These are phyloP conservation scores for Florisuga fusca DNA, from an alignment of 2,797 vertebrate species.

Conservation along the genomic window DNA sequence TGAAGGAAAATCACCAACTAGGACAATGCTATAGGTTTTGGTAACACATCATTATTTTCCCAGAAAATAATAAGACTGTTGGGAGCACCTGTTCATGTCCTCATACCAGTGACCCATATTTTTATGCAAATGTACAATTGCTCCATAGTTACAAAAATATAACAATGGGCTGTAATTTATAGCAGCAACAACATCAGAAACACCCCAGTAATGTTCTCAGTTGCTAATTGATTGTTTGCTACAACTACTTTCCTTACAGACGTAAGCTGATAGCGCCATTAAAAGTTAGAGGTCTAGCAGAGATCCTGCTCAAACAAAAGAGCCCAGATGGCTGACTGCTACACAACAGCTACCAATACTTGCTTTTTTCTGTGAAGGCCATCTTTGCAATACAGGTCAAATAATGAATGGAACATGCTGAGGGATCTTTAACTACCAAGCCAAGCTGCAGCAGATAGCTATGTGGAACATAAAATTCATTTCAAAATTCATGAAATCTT, in stretches of 20 bases:
- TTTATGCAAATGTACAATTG: background rate
- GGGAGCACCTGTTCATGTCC: background rate
- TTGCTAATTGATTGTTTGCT: background rate
- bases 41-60: background rate
- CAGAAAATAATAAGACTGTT: background rate
- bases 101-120: background rate
- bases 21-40: background rate
- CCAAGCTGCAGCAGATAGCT: background rate
- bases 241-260: background rate
- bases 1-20: background rate
- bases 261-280: background rate
- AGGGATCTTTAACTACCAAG: background rate
- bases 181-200: background rate
- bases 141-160: background rate
- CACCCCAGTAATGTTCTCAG: background rate
- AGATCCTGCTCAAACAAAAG: background rate
- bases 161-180: background rate
- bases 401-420: background rate
- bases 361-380: background rate
- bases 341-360: background rate
- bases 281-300: background rate
- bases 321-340: background rate
- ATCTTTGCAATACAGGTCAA: background rate
- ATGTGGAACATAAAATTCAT: background rate
- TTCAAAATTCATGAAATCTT: background rate